Evolutionary conservation across 2,888 invertebrate genomes (phyloP), one percentile per base, ranked within the genome.

Genomic region (Xanthorhoe spadicearia): DNA sequence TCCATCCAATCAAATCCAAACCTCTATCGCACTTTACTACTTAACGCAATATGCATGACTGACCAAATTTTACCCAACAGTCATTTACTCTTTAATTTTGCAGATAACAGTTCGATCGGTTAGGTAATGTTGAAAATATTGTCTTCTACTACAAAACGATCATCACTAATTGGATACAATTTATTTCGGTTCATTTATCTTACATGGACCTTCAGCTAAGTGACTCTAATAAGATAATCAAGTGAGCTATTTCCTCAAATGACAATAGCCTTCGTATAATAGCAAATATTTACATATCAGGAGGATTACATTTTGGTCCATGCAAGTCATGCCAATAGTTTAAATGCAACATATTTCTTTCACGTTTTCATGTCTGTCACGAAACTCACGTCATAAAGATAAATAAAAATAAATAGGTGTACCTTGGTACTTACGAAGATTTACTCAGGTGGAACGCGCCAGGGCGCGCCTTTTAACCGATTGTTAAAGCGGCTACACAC

Each of bases 321-420:
- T 48, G 48, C 48, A 17, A 48, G 15, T 48, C 48, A 48, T 48
- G 48, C 38, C 7, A 48, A 17, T 15, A 17, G n/a, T 10, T n/a
- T 35, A 51, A 58, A n/a, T n/a, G n/a, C 23, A 23, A 23, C 4
- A 32, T 17, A 15, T 55, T 56, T 56, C 23, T n/a, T 46, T 23
- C n/a, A 6, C 35, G 28, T 59, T 59, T 58, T 38, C 32, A 58
- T 58, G 19, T 58, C 7, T 17, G 52, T 28, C 43, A 52, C 57
- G 57, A 57, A 55, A 61, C 50, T 56, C 32, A 32, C 13, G 52
- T 46, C 17, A 43, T 15, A 13, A 59, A 66, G 56, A 77, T 80
- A 17, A 48, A 48, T 48, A 43, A 3, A 23, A 55, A 77, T 80
- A 17, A 48, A 48, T 48, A 43, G 1, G 4, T 4, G 2, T 23